Evolutionary conservation across 92 coral and sea anemone species (phyloP).

Genomic region (Palythoa heliodiscus): DNA sequence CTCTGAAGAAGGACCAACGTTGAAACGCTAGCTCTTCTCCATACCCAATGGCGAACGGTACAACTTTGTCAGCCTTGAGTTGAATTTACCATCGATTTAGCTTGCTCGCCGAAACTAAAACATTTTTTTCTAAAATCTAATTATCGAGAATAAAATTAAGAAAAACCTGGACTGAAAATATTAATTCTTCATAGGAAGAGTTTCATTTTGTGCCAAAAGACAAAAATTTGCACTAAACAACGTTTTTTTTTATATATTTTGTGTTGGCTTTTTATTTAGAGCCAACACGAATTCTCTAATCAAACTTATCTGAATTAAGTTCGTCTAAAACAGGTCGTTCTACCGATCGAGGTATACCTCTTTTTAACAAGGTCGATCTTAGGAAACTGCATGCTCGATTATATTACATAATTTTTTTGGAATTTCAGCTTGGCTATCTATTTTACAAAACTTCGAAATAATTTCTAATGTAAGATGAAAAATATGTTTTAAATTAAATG

Average conservation of each 20-base stretch:
- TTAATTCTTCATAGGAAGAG: background rate
- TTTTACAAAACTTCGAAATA: constrained; percentile 40
- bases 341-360: background rate
- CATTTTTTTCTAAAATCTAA: background rate
- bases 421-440: constrained; percentile 13
- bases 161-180: background rate
- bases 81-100: background rate
- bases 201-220: background rate
- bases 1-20: too few relatives aligned
- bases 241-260: too few relatives aligned
- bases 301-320: background rate
- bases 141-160: background rate
- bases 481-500: constrained; percentile 47
- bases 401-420: constrained; percentile 14
- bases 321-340: background rate
- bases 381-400: background rate
- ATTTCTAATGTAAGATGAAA: constrained; percentile 39
- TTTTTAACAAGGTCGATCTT: background rate
- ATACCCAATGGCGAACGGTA: too few relatives aligned
- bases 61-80: too few relatives aligned
- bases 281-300: background rate
- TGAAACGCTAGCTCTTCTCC: too few relatives aligned
- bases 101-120: background rate
- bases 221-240: background rate
- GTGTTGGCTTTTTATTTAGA: background rate